Conservation (phyloP, 2,888 invertebrate genomes). For the Callinectes sapidus region DNA sequence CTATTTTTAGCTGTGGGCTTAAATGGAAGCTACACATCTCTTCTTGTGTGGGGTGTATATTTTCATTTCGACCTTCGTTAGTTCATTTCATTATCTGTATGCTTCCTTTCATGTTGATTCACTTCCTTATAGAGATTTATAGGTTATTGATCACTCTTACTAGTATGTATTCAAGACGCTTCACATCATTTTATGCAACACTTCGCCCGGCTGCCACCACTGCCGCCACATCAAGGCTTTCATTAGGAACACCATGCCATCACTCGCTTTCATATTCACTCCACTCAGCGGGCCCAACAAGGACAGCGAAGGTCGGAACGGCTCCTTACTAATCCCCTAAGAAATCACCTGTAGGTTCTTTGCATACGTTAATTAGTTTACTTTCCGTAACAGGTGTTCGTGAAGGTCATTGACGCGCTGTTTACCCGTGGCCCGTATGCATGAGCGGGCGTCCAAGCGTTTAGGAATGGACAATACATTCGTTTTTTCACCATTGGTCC, state of each 20-base stretch:
- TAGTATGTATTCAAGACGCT: background rate
- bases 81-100: background rate
- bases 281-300: background rate
- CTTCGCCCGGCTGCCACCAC: background rate
- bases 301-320: background rate
- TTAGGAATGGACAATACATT: background rate
- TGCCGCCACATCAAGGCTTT: background rate
- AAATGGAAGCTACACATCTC: too few relatives aligned
- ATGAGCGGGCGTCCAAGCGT: constrained; percentile 4
- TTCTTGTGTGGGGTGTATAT: background rate
- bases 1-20: too few relatives aligned
- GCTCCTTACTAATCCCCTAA: background rate
- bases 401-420: background rate
- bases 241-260: background rate
- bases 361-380: constrained; percentile 8
- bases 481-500: background rate
- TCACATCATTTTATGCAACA: background rate
- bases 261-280: background rate
- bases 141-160: background rate
- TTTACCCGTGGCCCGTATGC: background rate
- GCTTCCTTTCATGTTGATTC: background rate
- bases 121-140: background rate
- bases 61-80: background rate
- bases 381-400: background rate
- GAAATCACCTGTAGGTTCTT: background rate